Evolutionary conservation across 2,113 vertebrate species (phyloP), one percentile per base, ranked within the genome.

Genomic region (Syngnathus scovelli): DNA sequence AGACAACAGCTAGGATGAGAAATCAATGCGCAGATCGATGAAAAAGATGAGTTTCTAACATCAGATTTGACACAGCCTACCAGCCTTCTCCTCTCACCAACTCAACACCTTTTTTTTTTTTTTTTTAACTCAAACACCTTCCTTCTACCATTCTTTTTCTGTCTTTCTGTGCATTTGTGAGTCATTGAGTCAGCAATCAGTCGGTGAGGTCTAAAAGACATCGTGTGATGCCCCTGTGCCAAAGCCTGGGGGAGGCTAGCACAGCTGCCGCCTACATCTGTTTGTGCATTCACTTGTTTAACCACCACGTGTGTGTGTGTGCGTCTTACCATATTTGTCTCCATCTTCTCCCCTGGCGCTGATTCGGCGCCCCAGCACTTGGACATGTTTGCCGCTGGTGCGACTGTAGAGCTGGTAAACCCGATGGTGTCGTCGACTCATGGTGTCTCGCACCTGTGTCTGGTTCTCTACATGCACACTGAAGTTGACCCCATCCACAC

Each of bases 381-480:
- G 92, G 63, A 92, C 90, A 0, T 93, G 92, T 79, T 90, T 92
- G 52, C 91, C 91, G 36, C 90, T 93, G 59, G 90, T 92, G 72
- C 91, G 87, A 81, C 92, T 93, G 83, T 93, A 92, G 48, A 92
- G 91, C 83, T 92, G 92, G 85, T 92, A 93, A 63, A 92, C 89
- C 18, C 92, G 82, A 69, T 91, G 90, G 49, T 92, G 92, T 75
- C 89, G 84, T 16, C 91, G 89, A 81, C 92, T 93, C 90, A 92
- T 87, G 81, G 90, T 89, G 78, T 92, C 92, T 80, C 90, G 88
- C 80, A 89, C 89, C 77, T 89, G 88, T 16, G 92, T 93, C 87
- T 92, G 91, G 81, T 92, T 93, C 76, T 92, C 92, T 82, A 92
- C 91, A n/a, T 93, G 90, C 79, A 92, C 90, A 58, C 91, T 90